phyloP scores from a whole-genome alignment of 2,797 vertebrate species.

The Rhinophrynus dorsalis region DNA sequence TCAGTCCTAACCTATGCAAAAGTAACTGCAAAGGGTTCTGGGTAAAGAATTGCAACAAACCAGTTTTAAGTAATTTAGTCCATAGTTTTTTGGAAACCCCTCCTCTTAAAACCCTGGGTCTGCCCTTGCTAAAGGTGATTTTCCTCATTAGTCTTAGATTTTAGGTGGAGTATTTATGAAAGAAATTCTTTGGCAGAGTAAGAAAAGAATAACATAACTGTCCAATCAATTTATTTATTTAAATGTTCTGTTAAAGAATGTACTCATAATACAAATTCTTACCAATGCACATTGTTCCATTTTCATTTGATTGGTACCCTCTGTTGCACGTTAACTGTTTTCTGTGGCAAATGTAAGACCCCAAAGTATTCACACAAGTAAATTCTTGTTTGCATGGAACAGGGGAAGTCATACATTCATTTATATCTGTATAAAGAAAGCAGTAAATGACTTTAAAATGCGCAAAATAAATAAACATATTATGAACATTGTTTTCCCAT shows the following conservation, averaged over 20 bases:
- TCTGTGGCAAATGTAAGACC: slow-evolving; percentile 88
- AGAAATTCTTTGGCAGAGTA: no score
- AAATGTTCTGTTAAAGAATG: not conserved
- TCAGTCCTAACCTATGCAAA: no score
- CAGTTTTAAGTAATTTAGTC: no score
- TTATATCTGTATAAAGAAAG: slow-evolving; percentile 72
- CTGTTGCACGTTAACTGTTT: slow-evolving; percentile 75
- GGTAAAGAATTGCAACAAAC: no score
- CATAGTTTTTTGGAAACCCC: no score
- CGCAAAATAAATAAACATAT: no score
- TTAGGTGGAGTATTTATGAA: not conserved
- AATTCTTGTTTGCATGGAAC: slow-evolving; percentile 82
- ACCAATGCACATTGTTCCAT: slow-evolving; percentile 85
- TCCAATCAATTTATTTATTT: no score
- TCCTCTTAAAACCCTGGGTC: no score
- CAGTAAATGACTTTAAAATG: no score
- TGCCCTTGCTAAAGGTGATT: no score
- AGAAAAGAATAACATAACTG: not conserved
- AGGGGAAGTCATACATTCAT: slow-evolving; percentile 80
- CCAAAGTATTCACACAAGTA: slow-evolving; percentile 90
- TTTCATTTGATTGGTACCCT: slow-evolving; percentile 81
- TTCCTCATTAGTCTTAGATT: not conserved
- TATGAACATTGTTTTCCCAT: no score
- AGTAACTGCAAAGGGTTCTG: no score
- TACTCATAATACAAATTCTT: slow-evolving; percentile 52